Evolutionary conservation across 2,888 invertebrate species (phyloP).

Genomic region (Campoplex nolae): DNA sequence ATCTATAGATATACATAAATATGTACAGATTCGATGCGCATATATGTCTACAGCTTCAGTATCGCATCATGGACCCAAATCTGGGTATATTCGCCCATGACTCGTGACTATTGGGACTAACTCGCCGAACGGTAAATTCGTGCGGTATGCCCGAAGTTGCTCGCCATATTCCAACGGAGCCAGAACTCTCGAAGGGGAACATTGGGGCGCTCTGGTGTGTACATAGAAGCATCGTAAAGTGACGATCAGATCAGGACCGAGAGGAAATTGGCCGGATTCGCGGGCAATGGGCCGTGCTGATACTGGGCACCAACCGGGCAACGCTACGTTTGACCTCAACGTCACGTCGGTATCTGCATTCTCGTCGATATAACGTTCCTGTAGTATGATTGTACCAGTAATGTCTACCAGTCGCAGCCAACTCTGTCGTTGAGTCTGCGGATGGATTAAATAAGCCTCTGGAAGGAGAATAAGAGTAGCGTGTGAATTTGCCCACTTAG

Average conservation of each 20-base stretch:
- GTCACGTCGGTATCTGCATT: constrained; percentile 69
- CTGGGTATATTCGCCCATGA: constrained; percentile 32
- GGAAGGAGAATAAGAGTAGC: background rate
- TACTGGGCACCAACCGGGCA: constrained; percentile 73
- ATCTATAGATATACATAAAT: constrained; percentile 1
- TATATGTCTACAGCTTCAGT: background rate
- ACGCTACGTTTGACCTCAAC: constrained; percentile 73
- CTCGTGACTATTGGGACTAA: constrained; percentile 48
- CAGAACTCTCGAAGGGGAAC: constrained; percentile 28
- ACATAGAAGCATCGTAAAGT: constrained; percentile 83
- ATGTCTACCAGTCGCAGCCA: background rate
- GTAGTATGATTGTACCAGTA: background rate
- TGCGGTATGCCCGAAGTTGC: constrained; percentile 40
- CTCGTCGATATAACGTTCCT: constrained; percentile 24
- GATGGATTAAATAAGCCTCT: background rate
- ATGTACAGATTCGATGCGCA: background rate
- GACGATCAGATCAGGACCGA: constrained; percentile 83
- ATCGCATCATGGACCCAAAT: constrained; percentile 51
- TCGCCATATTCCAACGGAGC: constrained; percentile 32
- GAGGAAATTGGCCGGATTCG: constrained; percentile 84
- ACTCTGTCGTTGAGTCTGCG: no score
- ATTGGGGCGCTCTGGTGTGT: constrained; percentile 65
- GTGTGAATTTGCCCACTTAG: background rate
- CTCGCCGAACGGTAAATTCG: constrained; percentile 45
- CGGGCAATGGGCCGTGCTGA: constrained; percentile 84